A percentile compares a stretch with the other conserved stretches of the same genome.
phyloP scores from a whole-genome alignment of 2,113 vertebrate species.

The Tapirus terrestris region DNA sequence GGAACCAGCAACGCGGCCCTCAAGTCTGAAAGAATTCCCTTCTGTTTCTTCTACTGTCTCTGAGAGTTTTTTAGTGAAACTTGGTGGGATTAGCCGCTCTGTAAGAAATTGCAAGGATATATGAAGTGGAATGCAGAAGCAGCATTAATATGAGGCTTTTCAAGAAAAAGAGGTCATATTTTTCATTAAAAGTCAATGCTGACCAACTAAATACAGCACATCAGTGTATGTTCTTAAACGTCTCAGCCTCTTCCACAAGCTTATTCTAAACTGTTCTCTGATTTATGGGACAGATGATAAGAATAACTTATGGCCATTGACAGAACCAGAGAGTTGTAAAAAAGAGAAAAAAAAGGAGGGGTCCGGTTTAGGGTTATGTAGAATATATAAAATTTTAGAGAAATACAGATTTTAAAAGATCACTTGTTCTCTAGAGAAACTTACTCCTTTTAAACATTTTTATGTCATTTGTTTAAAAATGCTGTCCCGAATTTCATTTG shows the following conservation, averaged over 20 bases:
- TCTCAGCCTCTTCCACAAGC: not conserved
- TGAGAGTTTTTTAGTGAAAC: conserved; percentile 96
- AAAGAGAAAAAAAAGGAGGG: not conserved
- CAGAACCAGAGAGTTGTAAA: conserved; percentile 26
- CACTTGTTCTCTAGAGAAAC: not conserved
- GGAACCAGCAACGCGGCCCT: conserved; percentile 94
- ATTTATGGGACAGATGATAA: not conserved
- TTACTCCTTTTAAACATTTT: not conserved
- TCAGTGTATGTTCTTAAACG: not conserved
- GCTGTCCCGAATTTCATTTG: not conserved
- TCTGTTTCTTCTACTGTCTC: conserved; percentile 94
- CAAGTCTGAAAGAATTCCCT: conserved; percentile 94
- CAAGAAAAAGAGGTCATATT: not conserved
- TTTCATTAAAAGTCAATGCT: not conserved
- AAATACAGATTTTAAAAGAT: not conserved
- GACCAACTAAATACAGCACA: not conserved
- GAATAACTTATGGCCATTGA: not conserved
- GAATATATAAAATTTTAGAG: conserved; percentile 29
- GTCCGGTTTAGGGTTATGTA: not conserved
- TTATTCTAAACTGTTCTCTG: not conserved
- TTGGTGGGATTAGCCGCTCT: conserved; percentile 95
- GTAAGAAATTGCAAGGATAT: conserved; percentile 68
- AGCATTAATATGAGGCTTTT: not conserved
- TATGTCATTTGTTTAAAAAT: not conserved
- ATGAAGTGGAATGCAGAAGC: not conserved